Percentiles rank a stretch among this genome's conserved stretches.
Conservation (phyloP, 64 coral and sea anemone species). For the Montipora efflorescens region DNA sequence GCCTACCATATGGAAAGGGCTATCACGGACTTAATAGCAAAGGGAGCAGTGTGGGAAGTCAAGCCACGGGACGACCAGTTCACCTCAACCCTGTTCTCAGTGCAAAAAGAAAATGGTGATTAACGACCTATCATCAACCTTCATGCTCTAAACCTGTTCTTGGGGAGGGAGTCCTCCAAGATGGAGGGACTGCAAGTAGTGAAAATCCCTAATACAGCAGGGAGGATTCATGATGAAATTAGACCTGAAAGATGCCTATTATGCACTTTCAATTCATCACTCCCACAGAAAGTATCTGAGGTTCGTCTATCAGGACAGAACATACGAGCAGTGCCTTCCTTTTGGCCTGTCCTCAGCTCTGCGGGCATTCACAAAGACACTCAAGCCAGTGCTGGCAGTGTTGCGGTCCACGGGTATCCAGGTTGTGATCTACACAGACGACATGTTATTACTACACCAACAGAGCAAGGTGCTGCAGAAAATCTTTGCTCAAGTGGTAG, state of each 20-base stretch:
- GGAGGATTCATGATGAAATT: constrained; percentile 42
- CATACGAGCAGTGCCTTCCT: too few species aligned
- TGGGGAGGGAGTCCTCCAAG: background rate
- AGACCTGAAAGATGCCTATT: constrained; percentile 53
- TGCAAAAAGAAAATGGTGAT: constrained; percentile 2
- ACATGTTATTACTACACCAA: background rate
- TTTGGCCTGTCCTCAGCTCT: too few species aligned
- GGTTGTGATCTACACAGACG: background rate
- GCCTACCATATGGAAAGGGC: background rate
- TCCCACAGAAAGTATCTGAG: too few species aligned
- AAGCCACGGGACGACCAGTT: background rate
- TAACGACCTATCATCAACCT: background rate
- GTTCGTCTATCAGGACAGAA: too few species aligned
- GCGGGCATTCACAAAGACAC: background rate
- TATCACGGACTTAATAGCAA: background rate
- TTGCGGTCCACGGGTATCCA: background rate
- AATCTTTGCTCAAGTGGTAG: too few species aligned
- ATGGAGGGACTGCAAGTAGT: constrained; percentile 39
- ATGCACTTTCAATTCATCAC: constrained; percentile 32
- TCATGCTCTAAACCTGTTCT: background rate
- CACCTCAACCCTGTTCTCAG: background rate
- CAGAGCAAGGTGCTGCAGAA: too few species aligned
- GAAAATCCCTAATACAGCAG: constrained; percentile 9
- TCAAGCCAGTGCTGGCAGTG: constrained; percentile 12
- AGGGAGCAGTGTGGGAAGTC: background rate